These are phyloP conservation scores for Leptosomus discolor DNA, from an alignment of 2,113 vertebrate species.

Conservation along the genomic window DNA sequence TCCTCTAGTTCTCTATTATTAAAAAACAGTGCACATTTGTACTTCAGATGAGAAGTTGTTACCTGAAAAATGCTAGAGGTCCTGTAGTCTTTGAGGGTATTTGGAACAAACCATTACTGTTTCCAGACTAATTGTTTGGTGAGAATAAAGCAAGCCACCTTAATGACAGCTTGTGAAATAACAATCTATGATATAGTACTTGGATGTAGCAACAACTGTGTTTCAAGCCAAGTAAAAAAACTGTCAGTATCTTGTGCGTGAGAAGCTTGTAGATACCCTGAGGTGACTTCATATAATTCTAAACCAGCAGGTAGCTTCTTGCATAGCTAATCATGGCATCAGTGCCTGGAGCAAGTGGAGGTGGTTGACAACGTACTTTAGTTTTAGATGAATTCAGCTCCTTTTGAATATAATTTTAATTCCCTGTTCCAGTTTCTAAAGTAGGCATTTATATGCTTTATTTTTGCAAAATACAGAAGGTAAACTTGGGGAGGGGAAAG, in stretches of 20 bases:
- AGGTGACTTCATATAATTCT: constrained; percentile 80
- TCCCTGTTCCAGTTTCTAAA: constrained; percentile 67
- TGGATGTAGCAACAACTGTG: constrained; percentile 75
- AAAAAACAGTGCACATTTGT: background rate
- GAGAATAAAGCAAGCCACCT: constrained; percentile 68
- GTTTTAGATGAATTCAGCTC: constrained; percentile 77
- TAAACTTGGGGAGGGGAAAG: background rate
- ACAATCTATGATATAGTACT: constrained; percentile 74
- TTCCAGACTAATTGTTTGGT: constrained; percentile 71
- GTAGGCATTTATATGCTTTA: constrained; percentile 54
- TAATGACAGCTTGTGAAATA: constrained; percentile 81
- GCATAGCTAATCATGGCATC: constrained; percentile 83
- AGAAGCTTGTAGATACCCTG: constrained; percentile 81
- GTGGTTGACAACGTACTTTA: constrained; percentile 77
- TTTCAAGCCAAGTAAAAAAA: constrained; percentile 75
- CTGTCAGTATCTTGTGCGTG: constrained; percentile 80
- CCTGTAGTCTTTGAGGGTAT: constrained; percentile 58
- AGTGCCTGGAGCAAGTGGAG: constrained; percentile 77
- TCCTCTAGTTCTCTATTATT: background rate
- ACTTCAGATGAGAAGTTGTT: constrained; percentile 38
- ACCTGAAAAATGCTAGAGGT: constrained; percentile 36
- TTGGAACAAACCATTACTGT: constrained; percentile 74
- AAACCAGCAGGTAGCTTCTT: constrained; percentile 86
- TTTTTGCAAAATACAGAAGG: constrained; percentile 54
- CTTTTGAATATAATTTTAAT: constrained; percentile 79